Evolutionary conservation across 2,797 vertebrate genomes (phyloP), one percentile per base, ranked within the genome.

Genomic region (Enoplosus armatus): DNA sequence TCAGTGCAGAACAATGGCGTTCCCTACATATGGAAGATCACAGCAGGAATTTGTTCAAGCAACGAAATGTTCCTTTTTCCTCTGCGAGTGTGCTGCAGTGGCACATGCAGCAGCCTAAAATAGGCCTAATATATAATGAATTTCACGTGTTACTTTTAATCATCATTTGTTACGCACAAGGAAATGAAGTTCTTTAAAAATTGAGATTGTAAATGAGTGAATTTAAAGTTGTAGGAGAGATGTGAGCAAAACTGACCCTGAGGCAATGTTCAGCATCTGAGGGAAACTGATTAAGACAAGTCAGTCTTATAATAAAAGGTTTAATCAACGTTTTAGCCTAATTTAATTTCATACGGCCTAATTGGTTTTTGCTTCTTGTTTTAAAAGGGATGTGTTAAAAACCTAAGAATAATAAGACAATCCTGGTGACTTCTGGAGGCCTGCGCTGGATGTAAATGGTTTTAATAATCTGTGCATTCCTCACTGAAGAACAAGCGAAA

Each of bases 161-260:
- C 27, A 68, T 14, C 43, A 73, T 70, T 65, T 80, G 11, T 31
- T 48, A 54, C 54, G 67, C 67, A 58, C 4, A 50, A 27, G 75
- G 63, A 76, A 75, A 80, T 84, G 0, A 70, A n/a, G 60, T 41
- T 71, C 33, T 59, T 77, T 61, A 61, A 77, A 65, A 76, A 73
- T 35, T 22, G 9, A 76, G 33, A 64, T 6, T 20, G 8, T 27
- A 41, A 58, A 72, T 58, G 16, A 35, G 14, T 22, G 5, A 72
- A 53, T 54, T 33, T 8, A 41, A 73, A 33, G 24, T 51, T 58
- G 22, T 35, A 27, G 9, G 31, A 61, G 26, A 66, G 33, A 67
- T 63, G 35, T 51, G 51, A 26, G n/a, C 2, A 37, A 71, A 60
- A 41, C 9, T n/a, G 11, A 50, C 66, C 51, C 53, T 39, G 18